Evolutionary conservation across 2,113 vertebrate species (phyloP).

Genomic region (Procavia capensis): DNA sequence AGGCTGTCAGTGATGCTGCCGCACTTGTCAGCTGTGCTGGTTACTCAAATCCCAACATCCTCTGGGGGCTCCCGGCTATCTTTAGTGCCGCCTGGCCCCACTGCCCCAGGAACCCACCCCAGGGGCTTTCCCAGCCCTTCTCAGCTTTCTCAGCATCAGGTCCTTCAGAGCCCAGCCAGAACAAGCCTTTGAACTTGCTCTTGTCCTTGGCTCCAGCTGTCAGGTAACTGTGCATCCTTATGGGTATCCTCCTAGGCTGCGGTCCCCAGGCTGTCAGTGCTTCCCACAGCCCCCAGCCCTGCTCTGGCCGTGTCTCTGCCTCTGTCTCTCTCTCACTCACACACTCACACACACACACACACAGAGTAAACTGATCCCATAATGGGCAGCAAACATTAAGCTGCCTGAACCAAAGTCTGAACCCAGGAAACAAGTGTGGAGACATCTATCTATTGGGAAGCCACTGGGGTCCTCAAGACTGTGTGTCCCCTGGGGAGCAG

Average conservation of each 20-base stretch:
- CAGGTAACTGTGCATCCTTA: neutral
- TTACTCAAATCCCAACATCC: neutral
- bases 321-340: no score
- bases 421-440: neutral
- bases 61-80: neutral
- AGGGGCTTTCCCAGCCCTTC: neutral
- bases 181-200: neutral
- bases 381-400: neutral
- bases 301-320: no score
- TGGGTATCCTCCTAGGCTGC: neutral
- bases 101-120: neutral
- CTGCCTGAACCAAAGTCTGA: neutral
- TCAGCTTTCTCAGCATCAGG: neutral
- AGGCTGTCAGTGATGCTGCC: neutral
- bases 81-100: constrained; percentile 40
- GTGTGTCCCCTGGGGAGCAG: neutral
- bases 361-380: no score
- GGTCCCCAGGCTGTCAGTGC: neutral
- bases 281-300: neutral
- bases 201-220: neutral
- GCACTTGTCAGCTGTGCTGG: constrained; percentile 50
- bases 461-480: neutral
- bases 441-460: neutral
- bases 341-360: no score
- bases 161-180: neutral